A percentile compares a stretch with the other conserved stretches of the same genome.
These are phyloP conservation scores for Bucco capensis DNA, from an alignment of 2,113 vertebrate species.

Conservation along the genomic window DNA sequence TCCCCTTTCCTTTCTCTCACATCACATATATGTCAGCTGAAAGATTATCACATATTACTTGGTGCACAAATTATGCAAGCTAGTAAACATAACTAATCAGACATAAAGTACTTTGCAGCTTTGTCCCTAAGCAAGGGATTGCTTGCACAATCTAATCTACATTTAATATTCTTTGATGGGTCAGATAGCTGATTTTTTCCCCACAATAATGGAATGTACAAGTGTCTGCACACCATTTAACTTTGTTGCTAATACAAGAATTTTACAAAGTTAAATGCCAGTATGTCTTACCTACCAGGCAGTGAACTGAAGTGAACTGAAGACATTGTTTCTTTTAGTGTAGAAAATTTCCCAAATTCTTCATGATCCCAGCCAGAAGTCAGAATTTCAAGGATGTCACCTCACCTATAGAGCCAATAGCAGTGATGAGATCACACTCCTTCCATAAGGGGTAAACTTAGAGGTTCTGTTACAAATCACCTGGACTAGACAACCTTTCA, in stretches of 20 bases:
- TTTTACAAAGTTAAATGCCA: neutral
- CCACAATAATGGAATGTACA: neutral
- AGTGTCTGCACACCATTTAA: neutral
- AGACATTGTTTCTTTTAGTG: neutral
- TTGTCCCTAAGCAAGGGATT: neutral
- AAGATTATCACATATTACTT: neutral
- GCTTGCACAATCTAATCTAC: neutral
- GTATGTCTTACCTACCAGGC: neutral
- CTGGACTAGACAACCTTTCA: neutral
- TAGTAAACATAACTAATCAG: neutral
- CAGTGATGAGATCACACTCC: neutral
- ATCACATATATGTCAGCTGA: neutral
- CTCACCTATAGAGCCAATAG: neutral
- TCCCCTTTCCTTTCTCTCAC: neutral
- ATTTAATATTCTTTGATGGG: neutral
- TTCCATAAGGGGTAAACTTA: neutral
- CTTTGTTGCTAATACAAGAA: neutral
- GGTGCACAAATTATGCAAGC: neutral
- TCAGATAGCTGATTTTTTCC: neutral
- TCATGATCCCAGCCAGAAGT: neutral
- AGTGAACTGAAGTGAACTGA: neutral
- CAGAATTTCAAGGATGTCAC: neutral
- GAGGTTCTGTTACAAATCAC: neutral
- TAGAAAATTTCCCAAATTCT: neutral
- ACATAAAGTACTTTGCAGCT: neutral